phyloP scores from a whole-genome alignment of 2,797 vertebrate genomes.

The Anas capensis region DNA sequence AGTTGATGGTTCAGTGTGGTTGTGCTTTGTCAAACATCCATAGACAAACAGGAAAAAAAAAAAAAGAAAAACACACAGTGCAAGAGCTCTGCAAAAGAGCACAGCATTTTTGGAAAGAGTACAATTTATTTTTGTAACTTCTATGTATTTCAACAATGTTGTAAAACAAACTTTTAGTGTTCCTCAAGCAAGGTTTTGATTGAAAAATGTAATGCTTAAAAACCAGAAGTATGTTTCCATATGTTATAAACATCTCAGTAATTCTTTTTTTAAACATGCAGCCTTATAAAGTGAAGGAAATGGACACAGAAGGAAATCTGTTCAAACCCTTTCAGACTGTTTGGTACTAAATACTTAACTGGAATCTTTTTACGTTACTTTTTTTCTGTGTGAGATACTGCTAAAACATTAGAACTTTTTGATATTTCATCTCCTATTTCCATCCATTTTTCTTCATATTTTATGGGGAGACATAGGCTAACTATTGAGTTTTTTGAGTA shows the following conservation, averaged over 20 bases:
- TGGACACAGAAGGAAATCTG: not conserved
- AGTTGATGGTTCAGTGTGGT: not conserved
- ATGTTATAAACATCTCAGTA: conserved; percentile 55
- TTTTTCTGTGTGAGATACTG: not conserved
- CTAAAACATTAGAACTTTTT: not conserved
- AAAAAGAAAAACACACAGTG: not conserved
- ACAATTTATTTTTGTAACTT: conserved; percentile 20
- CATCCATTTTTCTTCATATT: not conserved
- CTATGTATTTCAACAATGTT: not conserved
- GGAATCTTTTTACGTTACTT: not conserved
- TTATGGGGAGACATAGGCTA: not conserved
- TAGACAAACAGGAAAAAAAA: not conserved
- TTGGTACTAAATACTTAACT: conserved; percentile 23
- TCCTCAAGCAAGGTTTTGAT: conserved; percentile 17
- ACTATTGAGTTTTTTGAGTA: not conserved
- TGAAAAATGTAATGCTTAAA: conserved; percentile 57
- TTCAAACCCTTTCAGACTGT: not conserved
- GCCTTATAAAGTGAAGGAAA: conserved; percentile 31
- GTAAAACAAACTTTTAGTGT: conserved; percentile 22
- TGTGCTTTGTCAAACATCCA: not conserved
- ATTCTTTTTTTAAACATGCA: conserved; percentile 47
- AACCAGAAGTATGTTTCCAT: conserved; percentile 32
- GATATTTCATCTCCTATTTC: not conserved
- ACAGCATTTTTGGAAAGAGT: not conserved
- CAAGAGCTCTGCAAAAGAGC: not conserved